These are phyloP conservation scores for Seriola aureovittata DNA, from an alignment of 2,113 vertebrate species.

Conservation along the genomic window DNA sequence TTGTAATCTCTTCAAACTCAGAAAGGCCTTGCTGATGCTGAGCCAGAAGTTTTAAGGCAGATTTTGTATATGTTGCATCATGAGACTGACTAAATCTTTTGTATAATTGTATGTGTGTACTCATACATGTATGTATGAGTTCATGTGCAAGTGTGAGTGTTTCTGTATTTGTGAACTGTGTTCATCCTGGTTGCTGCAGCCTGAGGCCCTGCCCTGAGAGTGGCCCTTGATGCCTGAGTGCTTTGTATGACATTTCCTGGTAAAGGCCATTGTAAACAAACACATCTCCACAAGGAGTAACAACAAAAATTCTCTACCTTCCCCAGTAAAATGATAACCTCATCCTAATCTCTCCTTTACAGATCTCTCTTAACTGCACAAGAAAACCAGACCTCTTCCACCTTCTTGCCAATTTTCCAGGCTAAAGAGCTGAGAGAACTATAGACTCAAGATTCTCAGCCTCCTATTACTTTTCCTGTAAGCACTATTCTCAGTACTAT, in stretches of 20 bases:
- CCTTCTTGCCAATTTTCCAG: conserved; percentile 13
- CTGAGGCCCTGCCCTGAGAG: conserved; percentile 51
- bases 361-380: conserved; percentile 5
- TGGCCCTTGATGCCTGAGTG: conserved; percentile 62
- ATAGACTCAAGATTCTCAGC: conserved; percentile 7
- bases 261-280: conserved; percentile 80
- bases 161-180: not conserved
- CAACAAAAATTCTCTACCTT: conserved; percentile 37
- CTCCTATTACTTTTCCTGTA: conserved; percentile 34
- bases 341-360: conserved; percentile 24
- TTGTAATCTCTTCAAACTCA: not conserved
- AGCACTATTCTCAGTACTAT: conserved; percentile 34
- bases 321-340: conserved; percentile 30
- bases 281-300: conserved; percentile 60
- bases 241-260: conserved; percentile 76
- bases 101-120: not conserved
- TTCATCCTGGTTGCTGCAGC: conserved; percentile 20
- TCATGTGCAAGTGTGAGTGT: not conserved
- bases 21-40: not conserved
- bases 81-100: not conserved
- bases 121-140: not conserved
- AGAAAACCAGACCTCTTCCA: conserved; percentile 23
- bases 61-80: not conserved
- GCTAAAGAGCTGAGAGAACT: conserved; percentile 4
- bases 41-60: not conserved